Evolutionary conservation across 2,113 vertebrate species (phyloP), one percentile per base, ranked within the genome.

Genomic region (Esox niger): DNA sequence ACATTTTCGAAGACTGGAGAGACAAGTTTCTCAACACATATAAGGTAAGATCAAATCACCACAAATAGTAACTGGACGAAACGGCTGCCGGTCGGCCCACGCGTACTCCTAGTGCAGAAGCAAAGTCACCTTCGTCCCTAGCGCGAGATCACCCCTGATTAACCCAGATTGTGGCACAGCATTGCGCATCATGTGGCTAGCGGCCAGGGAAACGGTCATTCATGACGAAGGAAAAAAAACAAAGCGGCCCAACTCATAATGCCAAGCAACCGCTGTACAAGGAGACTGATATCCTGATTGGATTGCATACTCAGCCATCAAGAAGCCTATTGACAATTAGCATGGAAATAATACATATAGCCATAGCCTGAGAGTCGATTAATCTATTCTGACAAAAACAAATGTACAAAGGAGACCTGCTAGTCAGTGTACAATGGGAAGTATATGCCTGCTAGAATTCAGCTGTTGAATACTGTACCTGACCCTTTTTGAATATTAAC

Each of bases 1-100:
- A 98, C 61, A 75, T 95, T 35, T 91, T 96, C 72, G 91, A 92
- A 67, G 95, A 95, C 82, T 93, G 95, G 90, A 94, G 84, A 74
- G 91, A 93, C 72, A 97, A 96, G 85, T 97, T 97, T 78, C 95
- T 94, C 90, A 96, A 95, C 85, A 96, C 95, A 0, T 96, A 96
- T 71, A 94, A 94, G 95, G 95, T 96, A 88, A 71, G 73, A 15
- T 52, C 4, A 11, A 43, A 43, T 43, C 17, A 54, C 26, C 58
- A 59, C 11, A 2, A 27, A 9, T 8, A 31, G 35, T 68, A 62
- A 31, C 33, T 32, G 4, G 4, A 10, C 38, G 38, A 43, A 2
- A 43, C 2, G n/a, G n/a, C n/a, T n/a, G 38, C 38, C 13, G 35
- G 35, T 13, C 35, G 13, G 38, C 38, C 38, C 13, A 17, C 38